Base-by-base conservation (phyloP, 2,888 invertebrate species). In the Orthonevra nobilis region DNA sequence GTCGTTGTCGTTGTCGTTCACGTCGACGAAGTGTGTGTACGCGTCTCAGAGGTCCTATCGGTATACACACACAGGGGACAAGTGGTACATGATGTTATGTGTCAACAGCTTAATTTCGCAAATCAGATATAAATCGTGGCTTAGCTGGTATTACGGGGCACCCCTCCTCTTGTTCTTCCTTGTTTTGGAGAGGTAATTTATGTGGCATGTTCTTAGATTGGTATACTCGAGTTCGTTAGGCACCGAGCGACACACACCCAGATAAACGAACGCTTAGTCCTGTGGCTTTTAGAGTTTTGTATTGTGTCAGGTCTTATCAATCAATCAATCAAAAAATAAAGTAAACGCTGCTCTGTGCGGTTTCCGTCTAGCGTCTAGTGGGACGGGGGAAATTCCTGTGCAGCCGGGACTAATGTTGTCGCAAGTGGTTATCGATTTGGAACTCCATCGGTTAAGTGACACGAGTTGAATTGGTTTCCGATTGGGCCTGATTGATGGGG, bases 51-150 rank as follows among this genome's bases (percentile, higher is more conserved):
- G 56, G 63, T 63, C n/a, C 44, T 60, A 23, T 23, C 38, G 64
- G 54, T 61, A 46, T 48, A 72, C 40, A 73, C 66, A 61, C 61
- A 73, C 66, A 58, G 73, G 28, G 84, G 85, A 86, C 86, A 86
- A 86, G 86, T 86, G 86, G 85, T 86, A 86, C 86, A 86, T 86
- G 86, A 87, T 87, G 87, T 86, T 86, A 85, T 87, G 86, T 87
- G 86, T 86, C 86, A 87, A 87, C 87, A 86, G 87, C 87, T 87
- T 86, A 87, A 87, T 87, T 87, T 86, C 84, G 83, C 83, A 83
- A 81, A 81, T 81, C 72, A 74, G 82, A 82, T 82, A 81, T 82
- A 64, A 82, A 82, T 82, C 81, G 72, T 70, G 7, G 74, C 54
- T 68, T 42, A 46, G 66, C 42, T 58, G 48, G 60, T 73, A 54